Conservation (phyloP, 1,140 invertebrate genomes). For the Papilio aristodemus region DNA sequence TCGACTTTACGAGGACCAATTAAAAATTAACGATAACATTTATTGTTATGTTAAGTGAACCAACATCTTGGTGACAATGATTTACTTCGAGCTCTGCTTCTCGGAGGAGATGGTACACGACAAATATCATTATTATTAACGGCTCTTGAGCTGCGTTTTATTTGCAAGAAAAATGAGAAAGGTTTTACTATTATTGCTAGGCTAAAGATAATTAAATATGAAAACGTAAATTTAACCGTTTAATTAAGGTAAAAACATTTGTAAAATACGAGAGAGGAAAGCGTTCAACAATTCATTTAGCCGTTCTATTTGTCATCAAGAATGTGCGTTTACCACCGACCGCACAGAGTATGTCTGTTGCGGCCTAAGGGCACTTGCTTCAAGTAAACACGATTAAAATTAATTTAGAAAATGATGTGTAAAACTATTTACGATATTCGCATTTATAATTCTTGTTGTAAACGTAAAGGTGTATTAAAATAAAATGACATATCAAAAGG, state of each 20-base stretch:
- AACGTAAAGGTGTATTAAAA: conserved; percentile 34
- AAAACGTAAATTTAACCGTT: too few species aligned
- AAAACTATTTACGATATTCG: conserved; percentile 36
- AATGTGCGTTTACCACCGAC: too few species aligned
- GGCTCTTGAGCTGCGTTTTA: not conserved
- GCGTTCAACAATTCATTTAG: too few species aligned
- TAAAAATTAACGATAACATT: conserved; percentile 10
- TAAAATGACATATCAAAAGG: conserved; percentile 38
- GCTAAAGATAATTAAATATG: too few species aligned
- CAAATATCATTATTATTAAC: not conserved
- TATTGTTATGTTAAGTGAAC: conserved; percentile 2
- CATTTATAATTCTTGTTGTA: conserved; percentile 31
- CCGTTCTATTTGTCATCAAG: too few species aligned
- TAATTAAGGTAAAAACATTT: too few species aligned
- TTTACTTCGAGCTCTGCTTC: not conserved
- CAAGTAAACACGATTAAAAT: not conserved
- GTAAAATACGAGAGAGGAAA: too few species aligned
- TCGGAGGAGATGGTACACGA: not conserved
- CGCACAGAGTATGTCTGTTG: too few species aligned
- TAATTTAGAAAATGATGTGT: conserved; percentile 15
- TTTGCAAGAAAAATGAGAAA: not conserved
- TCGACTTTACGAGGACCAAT: conserved; percentile 5
- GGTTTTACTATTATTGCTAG: too few species aligned
- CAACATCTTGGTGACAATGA: not conserved
- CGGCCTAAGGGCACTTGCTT: too few species aligned